phyloP scores from a whole-genome alignment of 2,797 vertebrate species.

The Pagetopsis macropterus region DNA sequence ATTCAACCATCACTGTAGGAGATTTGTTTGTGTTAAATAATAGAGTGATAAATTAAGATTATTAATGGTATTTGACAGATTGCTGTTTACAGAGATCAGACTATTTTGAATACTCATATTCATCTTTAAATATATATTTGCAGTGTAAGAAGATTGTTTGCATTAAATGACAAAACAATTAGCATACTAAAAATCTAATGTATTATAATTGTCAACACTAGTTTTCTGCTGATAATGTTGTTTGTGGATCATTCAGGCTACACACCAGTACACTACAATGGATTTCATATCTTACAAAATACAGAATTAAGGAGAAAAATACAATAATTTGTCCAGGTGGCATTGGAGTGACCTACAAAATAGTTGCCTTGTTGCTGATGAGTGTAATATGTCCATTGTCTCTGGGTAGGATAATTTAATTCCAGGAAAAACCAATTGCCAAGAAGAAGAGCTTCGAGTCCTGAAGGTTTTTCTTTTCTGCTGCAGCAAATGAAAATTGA shows the following conservation, averaged over 20 bases:
- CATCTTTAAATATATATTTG: not conserved
- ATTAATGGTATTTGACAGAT: not conserved
- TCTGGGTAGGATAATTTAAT: not conserved
- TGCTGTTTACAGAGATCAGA: not conserved
- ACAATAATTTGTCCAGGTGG: not conserved
- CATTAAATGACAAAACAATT: not conserved
- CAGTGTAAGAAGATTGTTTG: not conserved
- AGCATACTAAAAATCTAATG: not conserved
- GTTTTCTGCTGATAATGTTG: not conserved
- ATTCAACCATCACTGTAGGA: not conserved
- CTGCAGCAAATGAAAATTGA: constrained; percentile 7
- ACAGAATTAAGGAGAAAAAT: not conserved
- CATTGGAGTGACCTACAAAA: not conserved
- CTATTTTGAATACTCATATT: not conserved
- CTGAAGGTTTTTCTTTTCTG: constrained; percentile 7
- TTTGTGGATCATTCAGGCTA: too few relatives aligned
- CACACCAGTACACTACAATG: not conserved
- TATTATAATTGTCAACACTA: too few relatives aligned
- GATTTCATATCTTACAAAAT: not conserved
- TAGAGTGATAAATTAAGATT: not conserved
- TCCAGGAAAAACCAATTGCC: constrained; percentile 8
- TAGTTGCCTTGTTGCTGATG: not conserved
- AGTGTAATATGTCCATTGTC: not conserved
- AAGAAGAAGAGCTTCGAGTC: constrained; percentile 7
- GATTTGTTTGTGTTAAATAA: not conserved